Evolutionary conservation across 2,888 invertebrate species (phyloP).

Genomic region (Amphimallon solstitiale): DNA sequence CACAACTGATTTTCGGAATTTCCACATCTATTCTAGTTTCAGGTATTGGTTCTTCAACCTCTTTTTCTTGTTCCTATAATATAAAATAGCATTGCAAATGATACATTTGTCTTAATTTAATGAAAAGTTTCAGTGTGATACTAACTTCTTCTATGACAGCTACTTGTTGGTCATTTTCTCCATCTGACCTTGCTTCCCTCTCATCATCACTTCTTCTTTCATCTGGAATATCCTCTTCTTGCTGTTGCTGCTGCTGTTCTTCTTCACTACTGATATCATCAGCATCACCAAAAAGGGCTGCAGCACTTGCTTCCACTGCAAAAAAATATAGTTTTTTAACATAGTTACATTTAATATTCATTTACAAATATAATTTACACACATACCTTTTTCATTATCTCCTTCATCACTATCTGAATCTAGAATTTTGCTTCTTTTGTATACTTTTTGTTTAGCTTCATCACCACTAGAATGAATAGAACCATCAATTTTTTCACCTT

Average conservation of each 20-base stretch:
- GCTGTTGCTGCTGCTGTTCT: constrained; percentile 66
- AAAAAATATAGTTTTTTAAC: constrained; percentile 2
- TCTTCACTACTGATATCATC: constrained; percentile 92
- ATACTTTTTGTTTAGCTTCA: constrained; percentile 59
- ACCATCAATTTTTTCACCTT: constrained; percentile 46
- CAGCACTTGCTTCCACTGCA: constrained; percentile 72
- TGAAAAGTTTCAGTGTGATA: not conserved
- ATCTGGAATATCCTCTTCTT: constrained; percentile 54
- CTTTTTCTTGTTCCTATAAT: constrained; percentile 71
- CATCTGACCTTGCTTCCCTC: constrained; percentile 63
- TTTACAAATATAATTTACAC: constrained; percentile 43
- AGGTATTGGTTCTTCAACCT: constrained; percentile 83
- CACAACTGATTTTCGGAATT: constrained; percentile 94
- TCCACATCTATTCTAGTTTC: constrained; percentile 97
- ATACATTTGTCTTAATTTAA: not conserved
- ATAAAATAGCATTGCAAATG: not conserved
- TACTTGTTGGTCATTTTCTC: constrained; percentile 60
- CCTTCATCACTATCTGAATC: constrained; percentile 78
- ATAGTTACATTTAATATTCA: constrained; percentile 34
- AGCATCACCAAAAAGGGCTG: constrained; percentile 92
- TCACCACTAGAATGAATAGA: constrained; percentile 61
- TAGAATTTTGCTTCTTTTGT: constrained; percentile 60
- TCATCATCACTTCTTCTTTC: constrained; percentile 55
- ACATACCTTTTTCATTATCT: constrained; percentile 41
- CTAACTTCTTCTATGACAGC: constrained; percentile 42